Percentiles rank a stretch among this genome's conserved stretches.
phyloP scores from a whole-genome alignment of 2,113 vertebrate species.

The Fregata magnificens region DNA sequence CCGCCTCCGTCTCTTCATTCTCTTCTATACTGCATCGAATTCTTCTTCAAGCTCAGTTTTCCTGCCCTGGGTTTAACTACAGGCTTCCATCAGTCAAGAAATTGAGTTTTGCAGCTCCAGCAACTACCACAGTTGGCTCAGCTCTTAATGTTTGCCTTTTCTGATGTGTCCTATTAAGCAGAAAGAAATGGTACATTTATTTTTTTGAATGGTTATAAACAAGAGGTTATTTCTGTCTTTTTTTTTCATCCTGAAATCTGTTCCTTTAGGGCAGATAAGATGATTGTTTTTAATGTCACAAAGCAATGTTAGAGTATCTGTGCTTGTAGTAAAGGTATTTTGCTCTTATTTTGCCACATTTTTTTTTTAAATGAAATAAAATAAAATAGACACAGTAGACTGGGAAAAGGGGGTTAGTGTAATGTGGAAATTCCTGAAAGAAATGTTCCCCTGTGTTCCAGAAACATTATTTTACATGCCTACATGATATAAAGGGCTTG shows the following conservation, averaged over 20 bases:
- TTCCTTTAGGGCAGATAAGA: background rate
- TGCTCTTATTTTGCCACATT: background rate
- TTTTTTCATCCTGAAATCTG: background rate
- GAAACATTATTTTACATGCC: background rate
- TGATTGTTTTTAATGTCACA: background rate
- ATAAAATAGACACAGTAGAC: background rate
- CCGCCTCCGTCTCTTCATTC: background rate
- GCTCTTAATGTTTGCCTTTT: background rate
- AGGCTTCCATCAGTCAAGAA: background rate
- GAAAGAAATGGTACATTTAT: slow-evolving; percentile 30
- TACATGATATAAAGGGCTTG: background rate
- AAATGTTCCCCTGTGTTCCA: background rate
- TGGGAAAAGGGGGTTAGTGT: background rate
- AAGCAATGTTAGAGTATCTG: background rate
- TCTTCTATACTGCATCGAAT: background rate
- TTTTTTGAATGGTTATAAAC: slow-evolving; percentile 32
- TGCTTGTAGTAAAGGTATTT: background rate
- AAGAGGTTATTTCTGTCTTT: background rate
- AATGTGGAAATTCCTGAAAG: background rate
- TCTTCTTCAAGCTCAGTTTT: background rate
- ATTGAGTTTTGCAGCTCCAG: slow-evolving; percentile 18
- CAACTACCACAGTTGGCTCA: background rate
- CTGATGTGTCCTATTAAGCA: slow-evolving; percentile 3
- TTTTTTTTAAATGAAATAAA: background rate
- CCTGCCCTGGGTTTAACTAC: background rate